These are phyloP conservation scores for Hemibagrus wyckioides DNA, from an alignment of 2,113 vertebrate genomes.

Conservation along the genomic window DNA sequence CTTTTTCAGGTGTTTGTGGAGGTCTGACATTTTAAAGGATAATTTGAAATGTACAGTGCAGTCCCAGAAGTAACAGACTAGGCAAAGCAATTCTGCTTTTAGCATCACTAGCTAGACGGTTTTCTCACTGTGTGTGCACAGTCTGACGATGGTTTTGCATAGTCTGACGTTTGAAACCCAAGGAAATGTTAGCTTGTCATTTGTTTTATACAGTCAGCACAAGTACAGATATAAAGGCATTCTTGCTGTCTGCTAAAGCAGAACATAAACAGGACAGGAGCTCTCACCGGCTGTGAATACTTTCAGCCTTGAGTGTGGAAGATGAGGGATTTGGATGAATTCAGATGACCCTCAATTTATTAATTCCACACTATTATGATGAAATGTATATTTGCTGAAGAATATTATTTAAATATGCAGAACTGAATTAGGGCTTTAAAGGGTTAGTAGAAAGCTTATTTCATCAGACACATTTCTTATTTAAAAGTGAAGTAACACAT, in stretches of 20 bases:
- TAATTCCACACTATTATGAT: not conserved
- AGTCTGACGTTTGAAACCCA: not conserved
- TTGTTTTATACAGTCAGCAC: not conserved
- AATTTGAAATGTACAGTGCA: slow-evolving; percentile 16
- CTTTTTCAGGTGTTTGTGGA: slow-evolving; percentile 22
- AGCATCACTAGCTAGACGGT: not conserved
- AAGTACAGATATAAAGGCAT: not conserved
- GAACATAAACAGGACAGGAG: not conserved
- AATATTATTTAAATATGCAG: not conserved
- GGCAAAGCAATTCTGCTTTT: slow-evolving; percentile 14
- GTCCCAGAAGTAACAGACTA: not conserved
- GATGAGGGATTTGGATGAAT: not conserved
- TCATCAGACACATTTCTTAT: not conserved
- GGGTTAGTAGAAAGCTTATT: not conserved
- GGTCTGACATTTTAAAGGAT: slow-evolving; percentile 26
- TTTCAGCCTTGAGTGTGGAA: not conserved
- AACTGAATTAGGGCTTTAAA: not conserved
- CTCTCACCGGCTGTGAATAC: not conserved
- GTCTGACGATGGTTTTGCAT: not conserved
- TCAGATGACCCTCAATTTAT: not conserved
- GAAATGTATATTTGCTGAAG: not conserved
- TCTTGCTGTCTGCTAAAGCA: not conserved
- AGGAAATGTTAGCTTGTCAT: not conserved
- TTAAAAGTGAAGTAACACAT: not conserved
- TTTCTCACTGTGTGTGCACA: not conserved